These are phyloP conservation scores for Lytechinus variegatus DNA, from an alignment of 35 echinoderm and acorn worm species.

Conservation along the genomic window DNA sequence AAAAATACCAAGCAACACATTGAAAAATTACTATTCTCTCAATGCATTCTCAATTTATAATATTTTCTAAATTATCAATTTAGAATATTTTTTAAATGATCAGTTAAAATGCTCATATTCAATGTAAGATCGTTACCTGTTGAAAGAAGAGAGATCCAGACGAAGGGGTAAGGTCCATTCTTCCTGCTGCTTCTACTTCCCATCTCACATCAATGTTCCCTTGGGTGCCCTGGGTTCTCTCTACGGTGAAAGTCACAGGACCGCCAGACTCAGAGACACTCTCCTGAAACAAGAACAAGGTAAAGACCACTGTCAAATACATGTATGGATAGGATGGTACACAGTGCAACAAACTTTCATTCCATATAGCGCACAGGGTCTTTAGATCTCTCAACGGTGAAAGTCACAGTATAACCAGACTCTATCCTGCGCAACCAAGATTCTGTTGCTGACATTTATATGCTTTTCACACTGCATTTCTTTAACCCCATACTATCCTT, in stretches of 20 bases:
- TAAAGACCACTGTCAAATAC: too few species aligned
- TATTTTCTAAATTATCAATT: too few species aligned
- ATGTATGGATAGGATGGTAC: too few species aligned
- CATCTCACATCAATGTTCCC: constrained; percentile 65
- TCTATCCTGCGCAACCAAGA: constrained; percentile 16
- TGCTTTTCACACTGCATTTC: too few species aligned
- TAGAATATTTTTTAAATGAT: too few species aligned
- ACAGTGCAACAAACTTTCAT: too few species aligned
- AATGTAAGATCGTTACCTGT: constrained; percentile 46
- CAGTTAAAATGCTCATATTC: too few species aligned
- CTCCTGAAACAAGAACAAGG: not conserved
- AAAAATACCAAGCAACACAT: too few species aligned
- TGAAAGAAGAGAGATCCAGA: constrained; percentile 74
- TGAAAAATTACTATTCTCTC: too few species aligned
- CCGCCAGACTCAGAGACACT: constrained; percentile 67
- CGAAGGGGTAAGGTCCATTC: constrained; percentile 70
- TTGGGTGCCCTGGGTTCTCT: constrained; percentile 77
- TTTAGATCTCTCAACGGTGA: constrained; percentile 72
- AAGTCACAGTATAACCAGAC: constrained; percentile 68
- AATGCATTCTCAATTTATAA: too few species aligned
- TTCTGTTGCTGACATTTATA: too few species aligned
- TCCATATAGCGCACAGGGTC: not conserved
- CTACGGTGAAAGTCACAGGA: constrained; percentile 69
- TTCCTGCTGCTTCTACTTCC: constrained; percentile 71
- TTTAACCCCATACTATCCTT: too few species aligned